Evolutionary conservation across 2,797 vertebrate genomes (phyloP).

Genomic region (Echiichthys vipera): DNA sequence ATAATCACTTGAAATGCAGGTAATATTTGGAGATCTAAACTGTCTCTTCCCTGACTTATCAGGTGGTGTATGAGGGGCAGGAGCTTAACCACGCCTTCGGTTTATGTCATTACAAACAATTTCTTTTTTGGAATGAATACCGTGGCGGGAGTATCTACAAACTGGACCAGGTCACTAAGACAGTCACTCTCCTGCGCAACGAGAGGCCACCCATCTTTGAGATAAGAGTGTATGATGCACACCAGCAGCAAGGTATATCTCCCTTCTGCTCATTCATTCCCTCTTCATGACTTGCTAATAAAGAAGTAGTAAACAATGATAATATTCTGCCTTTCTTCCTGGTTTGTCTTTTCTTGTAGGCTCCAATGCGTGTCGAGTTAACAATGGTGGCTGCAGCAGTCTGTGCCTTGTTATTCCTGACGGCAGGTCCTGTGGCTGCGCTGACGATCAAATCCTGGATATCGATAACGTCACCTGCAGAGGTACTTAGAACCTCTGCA

Average conservation of each 20-base stretch:
- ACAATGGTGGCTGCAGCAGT: slow-evolving; percentile 97
- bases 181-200: slow-evolving; percentile 91
- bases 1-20: neutral
- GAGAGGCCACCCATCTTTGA: slow-evolving; percentile 97
- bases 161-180: slow-evolving; percentile 89
- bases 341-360: slow-evolving; percentile 68
- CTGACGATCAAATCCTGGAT: slow-evolving; percentile 94
- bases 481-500: slow-evolving; percentile 82
- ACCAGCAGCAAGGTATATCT: slow-evolving; percentile 94
- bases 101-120: slow-evolving; percentile 95
- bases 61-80: slow-evolving; percentile 95
- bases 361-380: slow-evolving; percentile 92
- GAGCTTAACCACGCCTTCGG: slow-evolving; percentile 97
- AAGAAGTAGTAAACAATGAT: neutral
- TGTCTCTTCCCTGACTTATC: slow-evolving; percentile 41
- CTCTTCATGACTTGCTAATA: neutral
- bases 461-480: slow-evolving; percentile 91
- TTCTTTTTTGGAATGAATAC: slow-evolving; percentile 98
- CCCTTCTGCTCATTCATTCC: too few relatives aligned
- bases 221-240: slow-evolving; percentile 96
- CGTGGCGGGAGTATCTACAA: slow-evolving; percentile 96
- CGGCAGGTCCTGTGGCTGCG: slow-evolving; percentile 93
- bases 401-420: slow-evolving; percentile 92
- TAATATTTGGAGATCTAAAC: neutral
- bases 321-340: neutral